Conservation (phyloP, 2,888 invertebrate species). For the Galerucella calmariensis region DNA sequence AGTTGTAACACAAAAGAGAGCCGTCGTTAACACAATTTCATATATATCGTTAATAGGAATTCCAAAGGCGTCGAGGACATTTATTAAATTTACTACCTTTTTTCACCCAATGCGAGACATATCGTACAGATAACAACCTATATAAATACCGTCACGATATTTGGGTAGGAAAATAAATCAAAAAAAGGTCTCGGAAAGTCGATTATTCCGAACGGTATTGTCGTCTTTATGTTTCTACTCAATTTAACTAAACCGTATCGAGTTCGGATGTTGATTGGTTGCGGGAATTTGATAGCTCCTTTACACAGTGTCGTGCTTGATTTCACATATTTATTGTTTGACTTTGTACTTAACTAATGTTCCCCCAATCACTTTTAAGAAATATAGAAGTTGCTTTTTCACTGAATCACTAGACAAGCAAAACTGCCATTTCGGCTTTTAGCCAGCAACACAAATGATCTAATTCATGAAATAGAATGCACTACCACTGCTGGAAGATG, state of each 20-base stretch:
- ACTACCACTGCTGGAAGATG: too few relatives aligned
- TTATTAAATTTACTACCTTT: constrained; percentile 36
- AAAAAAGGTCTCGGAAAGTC: constrained; percentile 35
- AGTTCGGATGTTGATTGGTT: constrained; percentile 52
- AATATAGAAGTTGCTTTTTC: neutral
- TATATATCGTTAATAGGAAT: constrained; percentile 19
- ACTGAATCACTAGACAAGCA: too few relatives aligned
- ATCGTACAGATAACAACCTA: constrained; percentile 29
- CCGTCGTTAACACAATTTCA: constrained; percentile 13
- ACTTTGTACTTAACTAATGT: neutral
- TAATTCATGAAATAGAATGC: too few relatives aligned
- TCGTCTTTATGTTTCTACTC: constrained; percentile 52
- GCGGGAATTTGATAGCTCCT: constrained; percentile 35
- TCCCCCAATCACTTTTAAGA: neutral
- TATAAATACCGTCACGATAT: constrained; percentile 34
- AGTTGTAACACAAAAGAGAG: neutral
- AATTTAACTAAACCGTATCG: constrained; percentile 54
- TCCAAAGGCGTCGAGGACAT: constrained; percentile 24
- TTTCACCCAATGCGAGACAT: constrained; percentile 27
- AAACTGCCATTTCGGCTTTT: too few relatives aligned
- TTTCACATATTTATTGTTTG: neutral
- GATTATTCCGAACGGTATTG: constrained; percentile 38
- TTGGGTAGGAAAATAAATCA: constrained; percentile 38
- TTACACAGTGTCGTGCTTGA: constrained; percentile 13
- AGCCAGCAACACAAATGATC: too few relatives aligned